A percentile compares a stretch with the other conserved stretches of the same genome.
Evolutionary conservation across 2,113 vertebrate species (phyloP).

Genomic region (Myotis yumanensis): DNA sequence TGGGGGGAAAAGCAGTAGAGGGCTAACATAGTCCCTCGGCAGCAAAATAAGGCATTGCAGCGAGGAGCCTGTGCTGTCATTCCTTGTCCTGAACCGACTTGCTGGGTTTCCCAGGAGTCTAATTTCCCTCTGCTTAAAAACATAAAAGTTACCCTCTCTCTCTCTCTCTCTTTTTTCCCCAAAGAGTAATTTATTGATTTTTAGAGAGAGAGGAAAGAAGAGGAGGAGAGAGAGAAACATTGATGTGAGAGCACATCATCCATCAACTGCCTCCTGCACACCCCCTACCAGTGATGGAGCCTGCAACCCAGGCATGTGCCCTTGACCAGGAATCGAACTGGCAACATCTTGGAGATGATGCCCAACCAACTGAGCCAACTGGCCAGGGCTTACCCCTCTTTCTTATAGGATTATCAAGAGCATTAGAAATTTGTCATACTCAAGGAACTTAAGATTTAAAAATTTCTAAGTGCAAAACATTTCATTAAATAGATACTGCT

Average conservation of each 20-base stretch:
- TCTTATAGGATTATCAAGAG: background rate
- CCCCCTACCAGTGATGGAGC: background rate
- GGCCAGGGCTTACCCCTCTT: background rate
- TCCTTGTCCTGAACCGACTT: background rate
- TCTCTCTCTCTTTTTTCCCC: no score
- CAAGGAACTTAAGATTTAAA: background rate
- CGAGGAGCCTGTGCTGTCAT: background rate
- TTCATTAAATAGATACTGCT: slow-evolving; percentile 39
- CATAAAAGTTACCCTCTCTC: background rate
- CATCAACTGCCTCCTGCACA: background rate
- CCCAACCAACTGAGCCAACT: background rate
- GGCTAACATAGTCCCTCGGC: background rate
- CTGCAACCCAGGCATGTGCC: background rate
- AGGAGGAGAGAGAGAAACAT: background rate
- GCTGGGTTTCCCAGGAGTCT: background rate
- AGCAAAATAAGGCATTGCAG: background rate
- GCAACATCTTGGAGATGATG: background rate
- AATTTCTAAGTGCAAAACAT: background rate
- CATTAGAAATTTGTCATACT: background rate
- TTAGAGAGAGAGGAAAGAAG: background rate
- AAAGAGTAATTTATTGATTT: no score
- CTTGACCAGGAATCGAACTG: background rate
- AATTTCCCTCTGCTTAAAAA: background rate
- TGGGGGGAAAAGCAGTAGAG: background rate
- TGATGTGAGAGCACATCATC: background rate